A percentile compares a stretch with the other conserved stretches of the same genome.
phyloP scores from a whole-genome alignment of 2,797 vertebrate species.

The Nyctibius grandis region DNA sequence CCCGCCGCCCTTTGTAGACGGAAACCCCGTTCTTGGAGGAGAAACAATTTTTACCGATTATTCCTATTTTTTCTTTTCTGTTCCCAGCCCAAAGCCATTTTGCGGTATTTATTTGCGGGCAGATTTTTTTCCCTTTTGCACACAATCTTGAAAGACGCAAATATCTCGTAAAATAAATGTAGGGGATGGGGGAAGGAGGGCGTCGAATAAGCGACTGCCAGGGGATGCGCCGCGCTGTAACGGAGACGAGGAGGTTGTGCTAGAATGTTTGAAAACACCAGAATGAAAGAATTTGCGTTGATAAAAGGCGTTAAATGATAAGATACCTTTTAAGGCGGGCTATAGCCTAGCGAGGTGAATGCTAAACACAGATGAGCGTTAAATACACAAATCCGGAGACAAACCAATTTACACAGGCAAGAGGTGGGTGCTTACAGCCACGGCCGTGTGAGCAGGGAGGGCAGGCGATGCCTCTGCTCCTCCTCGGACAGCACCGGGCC shows the following conservation, averaged over 20 bases:
- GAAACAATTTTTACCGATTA: not conserved
- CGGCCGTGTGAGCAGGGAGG: not conserved
- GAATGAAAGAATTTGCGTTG: not conserved
- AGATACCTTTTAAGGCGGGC: not conserved
- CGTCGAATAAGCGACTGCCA: not conserved
- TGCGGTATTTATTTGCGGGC: too few species aligned
- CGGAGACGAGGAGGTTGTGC: not conserved
- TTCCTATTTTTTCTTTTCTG: not conserved
- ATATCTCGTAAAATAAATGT: not conserved
- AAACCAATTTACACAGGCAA: not conserved
- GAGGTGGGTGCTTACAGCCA: not conserved
- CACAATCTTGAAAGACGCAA: not conserved
- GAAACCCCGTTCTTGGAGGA: not conserved
- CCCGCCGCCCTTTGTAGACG: not conserved
- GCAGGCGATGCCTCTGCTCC: too few species aligned
- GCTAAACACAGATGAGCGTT: not conserved
- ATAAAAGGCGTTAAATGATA: not conserved
- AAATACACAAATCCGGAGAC: rapidly evolving
- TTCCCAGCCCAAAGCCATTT: not conserved
- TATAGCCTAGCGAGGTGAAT: rapidly evolving
- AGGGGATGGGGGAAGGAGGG: not conserved
- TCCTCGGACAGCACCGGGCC: too few species aligned
- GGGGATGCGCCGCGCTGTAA: not conserved
- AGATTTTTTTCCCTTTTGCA: not conserved
- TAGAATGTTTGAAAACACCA: not conserved